Base-by-base conservation (phyloP, 2,888 invertebrate genomes). In the Pseudanteris insignis region DNA sequence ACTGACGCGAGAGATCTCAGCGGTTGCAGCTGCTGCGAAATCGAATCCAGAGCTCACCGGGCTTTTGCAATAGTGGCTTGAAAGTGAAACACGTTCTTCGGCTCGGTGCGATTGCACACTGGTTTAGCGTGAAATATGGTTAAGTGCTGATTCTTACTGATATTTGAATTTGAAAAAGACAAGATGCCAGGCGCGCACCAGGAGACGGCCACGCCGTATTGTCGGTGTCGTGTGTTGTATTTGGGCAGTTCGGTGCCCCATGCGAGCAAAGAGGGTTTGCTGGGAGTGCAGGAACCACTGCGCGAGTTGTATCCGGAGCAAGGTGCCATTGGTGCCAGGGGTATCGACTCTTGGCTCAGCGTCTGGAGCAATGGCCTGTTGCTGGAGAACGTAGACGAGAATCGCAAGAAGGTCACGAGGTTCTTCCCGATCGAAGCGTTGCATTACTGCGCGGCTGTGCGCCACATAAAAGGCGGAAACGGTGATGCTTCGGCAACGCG, bases 321-420 rank as follows among this genome's bases (percentile, higher is more conserved):
- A 82, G 94, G 95, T 59, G 91, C 93, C 58, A 86, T 91, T 62
- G 88, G 91, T 5, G 90, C 92, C 66, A 87, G 92, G 76, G 93
- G 98, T 72, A 92, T 96, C 74, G 94, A 95, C 83, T 94, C 96
- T 67, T 96, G 96, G 94, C 84, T 98, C 46, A 94, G 94, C 68
- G 95, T 99, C 41, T 96, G 96, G 93, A 94, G 94, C 64, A 96
- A 96, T 78, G 98, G 98, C 38, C 89, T 99, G 66, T 81, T 94
- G 37, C 80, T 99, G 67, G 96, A 98, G 83, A 98, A 98, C 81
- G 92, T 96, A 21, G 96, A 96, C 80, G 96, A 96, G 82, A 91
- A 94, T 77, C 90, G 94, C 62, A 92, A 94, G 80, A 90, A 94
- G 79, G 92, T 96, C 65, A 94, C 95, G 29, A 86, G 96, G 71